Evolutionary conservation across 2,888 invertebrate species (phyloP).

Genomic region (Orthonychiurus folsomi): DNA sequence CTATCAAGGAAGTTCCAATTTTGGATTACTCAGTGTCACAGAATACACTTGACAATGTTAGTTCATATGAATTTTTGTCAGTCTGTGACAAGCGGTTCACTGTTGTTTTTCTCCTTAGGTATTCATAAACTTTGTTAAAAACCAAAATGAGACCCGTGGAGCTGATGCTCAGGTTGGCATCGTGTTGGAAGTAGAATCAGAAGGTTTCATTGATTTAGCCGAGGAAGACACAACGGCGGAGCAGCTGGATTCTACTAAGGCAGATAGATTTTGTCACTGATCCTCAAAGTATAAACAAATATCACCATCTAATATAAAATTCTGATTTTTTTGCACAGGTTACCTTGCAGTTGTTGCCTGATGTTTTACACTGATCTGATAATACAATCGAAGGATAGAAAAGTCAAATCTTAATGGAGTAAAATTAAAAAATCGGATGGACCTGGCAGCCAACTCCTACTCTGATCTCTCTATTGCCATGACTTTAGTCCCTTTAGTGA

Average conservation of each 20-base stretch:
- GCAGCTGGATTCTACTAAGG: not conserved
- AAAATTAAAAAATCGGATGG: too few species aligned
- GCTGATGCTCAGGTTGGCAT: not conserved
- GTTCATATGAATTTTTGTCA: too few species aligned
- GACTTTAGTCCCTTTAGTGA: too few species aligned
- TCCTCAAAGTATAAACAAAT: too few species aligned
- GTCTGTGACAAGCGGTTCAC: too few species aligned
- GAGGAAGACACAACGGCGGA: not conserved
- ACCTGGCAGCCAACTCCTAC: too few species aligned
- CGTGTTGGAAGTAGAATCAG: not conserved
- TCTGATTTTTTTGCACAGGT: not conserved
- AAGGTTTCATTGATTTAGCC: not conserved
- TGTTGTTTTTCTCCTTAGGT: slow-evolving; percentile 31
- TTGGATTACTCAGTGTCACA: slow-evolving; percentile 52
- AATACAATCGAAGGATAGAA: not conserved
- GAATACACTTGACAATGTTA: slow-evolving; percentile 53
- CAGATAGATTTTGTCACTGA: too few species aligned
- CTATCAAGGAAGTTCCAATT: slow-evolving; percentile 43
- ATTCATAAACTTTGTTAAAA: slow-evolving; percentile 42
- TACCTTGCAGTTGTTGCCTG: not conserved
- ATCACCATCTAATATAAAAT: too few species aligned
- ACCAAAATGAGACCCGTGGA: slow-evolving; percentile 35
- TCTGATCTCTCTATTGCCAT: too few species aligned
- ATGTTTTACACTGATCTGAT: not conserved
- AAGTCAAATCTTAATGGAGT: too few species aligned